Percentiles rank a stretch among this genome's conserved stretches.
Conservation (phyloP, 2,797 vertebrate species). For the Allobates femoralis region DNA sequence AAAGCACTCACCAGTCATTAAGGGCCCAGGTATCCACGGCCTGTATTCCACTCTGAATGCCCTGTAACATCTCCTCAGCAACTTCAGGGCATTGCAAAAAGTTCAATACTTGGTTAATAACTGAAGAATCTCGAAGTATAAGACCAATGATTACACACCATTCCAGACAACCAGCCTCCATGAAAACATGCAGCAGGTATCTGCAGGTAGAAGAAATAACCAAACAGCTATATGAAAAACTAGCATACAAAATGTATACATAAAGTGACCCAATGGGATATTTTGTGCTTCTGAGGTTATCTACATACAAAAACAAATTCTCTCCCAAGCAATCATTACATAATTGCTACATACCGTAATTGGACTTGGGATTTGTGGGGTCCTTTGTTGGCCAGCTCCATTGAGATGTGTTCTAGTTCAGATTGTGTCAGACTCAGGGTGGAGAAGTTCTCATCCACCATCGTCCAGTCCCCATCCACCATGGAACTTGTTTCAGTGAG, state of each 20-base stretch:
- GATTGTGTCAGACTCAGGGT: constrained; percentile 91
- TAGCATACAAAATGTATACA: too few species aligned
- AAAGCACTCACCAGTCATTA: constrained; percentile 86
- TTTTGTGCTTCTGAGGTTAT: too few species aligned
- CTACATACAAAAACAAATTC: too few species aligned
- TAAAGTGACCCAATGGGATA: too few species aligned
- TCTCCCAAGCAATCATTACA: not conserved
- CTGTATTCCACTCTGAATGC: constrained; percentile 84
- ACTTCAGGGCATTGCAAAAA: constrained; percentile 88
- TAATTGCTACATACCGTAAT: constrained; percentile 82
- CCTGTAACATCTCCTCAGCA: constrained; percentile 86
- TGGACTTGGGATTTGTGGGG: constrained; percentile 97
- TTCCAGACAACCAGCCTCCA: constrained; percentile 96
- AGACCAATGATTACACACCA: constrained; percentile 95
- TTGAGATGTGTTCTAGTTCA: constrained; percentile 95
- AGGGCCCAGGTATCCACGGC: constrained; percentile 91
- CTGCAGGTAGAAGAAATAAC: constrained; percentile 69
- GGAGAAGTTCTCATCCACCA: constrained; percentile 96
- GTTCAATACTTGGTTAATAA: constrained; percentile 90
- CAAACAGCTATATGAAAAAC: not conserved
- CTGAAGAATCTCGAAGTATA: constrained; percentile 87
- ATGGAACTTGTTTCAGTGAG: constrained; percentile 97
- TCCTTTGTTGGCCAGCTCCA: constrained; percentile 96
- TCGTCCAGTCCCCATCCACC: constrained; percentile 96
- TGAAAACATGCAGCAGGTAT: constrained; percentile 95